Evolutionary conservation across 2,888 invertebrate species (phyloP), one percentile per base, ranked within the genome.

Genomic region (Apoda limacodes): DNA sequence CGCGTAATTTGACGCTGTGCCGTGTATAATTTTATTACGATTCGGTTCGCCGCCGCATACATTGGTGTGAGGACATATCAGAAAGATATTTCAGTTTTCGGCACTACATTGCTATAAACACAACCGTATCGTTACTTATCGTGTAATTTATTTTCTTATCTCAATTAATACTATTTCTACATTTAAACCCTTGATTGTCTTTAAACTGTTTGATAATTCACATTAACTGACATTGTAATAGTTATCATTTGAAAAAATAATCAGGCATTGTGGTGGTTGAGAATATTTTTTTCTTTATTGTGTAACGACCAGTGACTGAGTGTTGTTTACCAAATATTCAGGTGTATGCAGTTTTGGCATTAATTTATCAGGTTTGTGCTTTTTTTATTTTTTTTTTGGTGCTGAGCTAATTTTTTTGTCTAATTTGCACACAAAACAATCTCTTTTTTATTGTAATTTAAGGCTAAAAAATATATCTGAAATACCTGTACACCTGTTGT

Each of bases 1-100:
- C 65, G 71, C 74, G 80, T 80, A 80, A 80, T 80, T 75, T 74
- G 78, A 80, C 76, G 75, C 78, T 76, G 57, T 63, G 65, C 62
- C 62, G 66, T 71, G 69, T 75, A 72, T 80, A 80, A 80, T 80
- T 78, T 76, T 78, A 78, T 80, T 78, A 80, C 72, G 61, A 64
- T 60, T 68, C 61, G 62, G 52, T 54, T 61, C 48, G 65, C 49
- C 59, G 58, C 52, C 64, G 72, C 68, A 67, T 71, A 72, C 59
- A 68, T 71, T 69, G 67, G 35, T 34, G 29, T 29, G 46, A 42
- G 43, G 33, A 40, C 21, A 25, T 37, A 22, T 30, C 35, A 22
- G 17, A n/a, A n/a, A 25, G 29, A 29, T 35, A 23, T 34, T 39
- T 30, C 35, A 25, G 50, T 52, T 50, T 63, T 61, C 46, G 58